Base-by-base conservation (phyloP, 2,113 vertebrate species). In the Gymnogyps californianus region DNA sequence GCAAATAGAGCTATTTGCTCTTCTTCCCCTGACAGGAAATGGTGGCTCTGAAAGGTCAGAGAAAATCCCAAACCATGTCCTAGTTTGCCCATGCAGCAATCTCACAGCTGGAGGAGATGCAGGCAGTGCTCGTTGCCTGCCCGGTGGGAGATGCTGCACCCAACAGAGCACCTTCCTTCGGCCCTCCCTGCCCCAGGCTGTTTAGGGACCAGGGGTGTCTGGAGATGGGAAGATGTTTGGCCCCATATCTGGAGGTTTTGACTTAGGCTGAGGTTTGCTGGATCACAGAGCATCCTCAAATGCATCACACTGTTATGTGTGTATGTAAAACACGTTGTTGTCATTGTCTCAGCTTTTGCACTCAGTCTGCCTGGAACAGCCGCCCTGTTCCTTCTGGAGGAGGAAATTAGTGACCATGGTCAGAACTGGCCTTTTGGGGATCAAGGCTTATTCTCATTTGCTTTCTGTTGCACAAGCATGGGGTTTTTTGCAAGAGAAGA, bases 101-200 rank as follows among this genome's bases (percentile, higher is more conserved):
- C 17, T 59, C 38, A 44, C 0, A 0, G 38, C 44, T 70, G 55
- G 11, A 69, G 55, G n/a, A 46, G 32, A 40, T 21, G 29, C 0
- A 5, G 66, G 20, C 42, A 86, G 28, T 15, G 29, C 57, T 89
- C 7, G 1, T 1, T 6, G 2, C 29, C 81, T 75, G 49, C 32
- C 32, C 2, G 2, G 29, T 47, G 40, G 11, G 10, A 85, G 26
- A 42, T 52, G 31, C 36, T 81, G 52, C 44, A 54, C 40, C 49
- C 46, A 49, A 28, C 18, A 40, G 22, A 19, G 19, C 38, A 36
- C 19, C 17, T 70, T 65, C 25, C 46, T 19, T 58, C 17, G 5
- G 36, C 19, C 38, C 22, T 89, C 44, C 29, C 51, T 81, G 38
- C 36, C n/a, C 44, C 34, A 52, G 49, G 34, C n/a, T 59, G 10